These are phyloP conservation scores for Cairina moschata DNA, from an alignment of 2,113 vertebrate genomes.

Conservation along the genomic window DNA sequence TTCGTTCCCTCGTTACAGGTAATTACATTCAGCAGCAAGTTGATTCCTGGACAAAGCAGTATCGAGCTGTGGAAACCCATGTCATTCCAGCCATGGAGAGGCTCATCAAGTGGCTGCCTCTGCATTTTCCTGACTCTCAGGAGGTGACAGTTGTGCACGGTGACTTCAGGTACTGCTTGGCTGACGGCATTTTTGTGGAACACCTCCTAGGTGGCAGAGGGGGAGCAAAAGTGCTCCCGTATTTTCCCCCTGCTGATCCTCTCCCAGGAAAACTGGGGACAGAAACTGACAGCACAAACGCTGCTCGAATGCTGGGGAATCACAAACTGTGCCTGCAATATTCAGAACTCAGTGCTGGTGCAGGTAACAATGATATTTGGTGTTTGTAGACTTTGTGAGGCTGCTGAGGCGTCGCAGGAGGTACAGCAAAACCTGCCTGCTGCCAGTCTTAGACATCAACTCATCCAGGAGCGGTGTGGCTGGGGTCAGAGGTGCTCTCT, in stretches of 20 bases:
- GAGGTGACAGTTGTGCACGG: slow-evolving; percentile 78
- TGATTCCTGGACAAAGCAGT: slow-evolving; percentile 79
- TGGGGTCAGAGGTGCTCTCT: neutral
- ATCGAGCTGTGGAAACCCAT: slow-evolving; percentile 73
- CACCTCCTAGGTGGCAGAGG: neutral
- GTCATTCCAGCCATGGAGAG: slow-evolving; percentile 81
- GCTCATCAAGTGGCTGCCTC: slow-evolving; percentile 83
- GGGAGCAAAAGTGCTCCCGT: neutral
- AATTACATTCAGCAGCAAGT: slow-evolving; percentile 78
- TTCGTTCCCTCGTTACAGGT: slow-evolving; percentile 22
- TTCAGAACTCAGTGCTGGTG: neutral
- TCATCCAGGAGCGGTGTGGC: neutral
- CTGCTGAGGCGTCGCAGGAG: neutral
- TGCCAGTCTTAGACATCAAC: neutral
- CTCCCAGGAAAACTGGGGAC: neutral
- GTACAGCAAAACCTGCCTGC: neutral
- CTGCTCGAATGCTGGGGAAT: neutral
- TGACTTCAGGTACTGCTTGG: slow-evolving; percentile 80
- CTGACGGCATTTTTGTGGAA: neutral
- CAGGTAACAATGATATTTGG: neutral
- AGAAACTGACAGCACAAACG: neutral
- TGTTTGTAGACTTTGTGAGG: neutral
- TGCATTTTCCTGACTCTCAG: slow-evolving; percentile 77
- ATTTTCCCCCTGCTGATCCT: neutral
- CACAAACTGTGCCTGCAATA: neutral